Base-by-base conservation (phyloP, 2,797 vertebrate species). In the Alauda arvensis region DNA sequence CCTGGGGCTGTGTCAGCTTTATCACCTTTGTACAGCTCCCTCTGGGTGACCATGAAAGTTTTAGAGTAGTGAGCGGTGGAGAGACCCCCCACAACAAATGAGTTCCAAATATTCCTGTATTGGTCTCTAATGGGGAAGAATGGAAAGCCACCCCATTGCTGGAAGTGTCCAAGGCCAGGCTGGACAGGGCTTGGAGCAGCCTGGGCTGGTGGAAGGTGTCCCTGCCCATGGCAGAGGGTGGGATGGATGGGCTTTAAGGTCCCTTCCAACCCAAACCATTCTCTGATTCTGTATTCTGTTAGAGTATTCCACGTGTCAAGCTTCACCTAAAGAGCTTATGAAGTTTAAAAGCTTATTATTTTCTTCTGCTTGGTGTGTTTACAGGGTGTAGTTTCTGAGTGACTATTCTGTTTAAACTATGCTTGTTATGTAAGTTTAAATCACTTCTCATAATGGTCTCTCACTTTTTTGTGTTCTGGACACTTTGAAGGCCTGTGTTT, bases 71-170 rank as follows among this genome's bases (percentile, higher is more conserved):
- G 39, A 60, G 62, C 39, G 34, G 4, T 26, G 26, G 15, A 62
- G 46, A 80, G 9, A 51, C 28, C 3, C 25, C 37, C 34, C 7
- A 4, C 14, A 61, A 37, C 11, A 65, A 65, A 48, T 13, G 8
- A 17, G 11, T 59, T 40, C 45, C 33, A 37, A 39, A 21, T 59
- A 72, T 33, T 68, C 28, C 6, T 5, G 0, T 49, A 14, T 28
- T 0, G 0, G 8, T 34, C 21, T 39, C 23, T 70, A 39, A n/a
- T n/a, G n/a, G n/a, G n/a, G 60, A 31, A 56, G 55, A 61, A 40
- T 0, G 3, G 45, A 23, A 68, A 49, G 49, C 18, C 26, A 59
- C 9, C 11, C 28, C 24, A 43, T 25, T 1, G 3, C 42, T 74
- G 49, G 19, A 8, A 49, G 8, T 45, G 37, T 56, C 28, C 37